Percentiles rank a stretch among this genome's conserved stretches.
phyloP scores from a whole-genome alignment of 2,888 invertebrate genomes.

The Pyrrhia umbra region DNA sequence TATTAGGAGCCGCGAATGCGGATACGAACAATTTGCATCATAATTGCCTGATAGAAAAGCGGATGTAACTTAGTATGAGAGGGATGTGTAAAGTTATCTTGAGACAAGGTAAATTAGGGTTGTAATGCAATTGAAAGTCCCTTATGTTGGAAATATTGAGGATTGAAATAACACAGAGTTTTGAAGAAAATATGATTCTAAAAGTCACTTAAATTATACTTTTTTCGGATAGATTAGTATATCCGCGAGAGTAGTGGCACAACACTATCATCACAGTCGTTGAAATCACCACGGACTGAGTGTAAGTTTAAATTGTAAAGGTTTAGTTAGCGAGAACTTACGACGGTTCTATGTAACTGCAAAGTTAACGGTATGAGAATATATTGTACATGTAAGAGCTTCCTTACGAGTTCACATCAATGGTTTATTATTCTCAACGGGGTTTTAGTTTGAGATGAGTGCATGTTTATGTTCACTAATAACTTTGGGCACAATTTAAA shows the following conservation, averaged over 20 bases:
- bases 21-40: constrained; percentile 34
- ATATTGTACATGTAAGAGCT: constrained; percentile 16
- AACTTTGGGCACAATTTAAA: background rate
- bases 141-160: background rate
- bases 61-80: constrained; percentile 28
- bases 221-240: background rate
- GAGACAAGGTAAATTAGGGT: background rate
- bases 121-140: constrained; percentile 13
- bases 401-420: constrained; percentile 15
- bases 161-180: background rate
- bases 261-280: constrained; percentile 37
- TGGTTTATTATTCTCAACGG: constrained; percentile 24
- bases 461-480: background rate
- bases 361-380: constrained; percentile 35
- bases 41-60: constrained; percentile 21
- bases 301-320: constrained; percentile 58
- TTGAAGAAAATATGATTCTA: background rate
- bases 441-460: background rate
- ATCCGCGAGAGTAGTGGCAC: constrained; percentile 4
- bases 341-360: constrained; percentile 24
- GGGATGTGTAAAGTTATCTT: constrained; percentile 5
- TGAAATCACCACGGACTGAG: constrained; percentile 39
- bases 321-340: constrained; percentile 49
- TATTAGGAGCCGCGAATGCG: constrained; percentile 8
- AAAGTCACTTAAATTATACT: too few relatives aligned